Conservation (phyloP, 2,797 vertebrate genomes). For the Pantherophis alleghaniensis region DNA sequence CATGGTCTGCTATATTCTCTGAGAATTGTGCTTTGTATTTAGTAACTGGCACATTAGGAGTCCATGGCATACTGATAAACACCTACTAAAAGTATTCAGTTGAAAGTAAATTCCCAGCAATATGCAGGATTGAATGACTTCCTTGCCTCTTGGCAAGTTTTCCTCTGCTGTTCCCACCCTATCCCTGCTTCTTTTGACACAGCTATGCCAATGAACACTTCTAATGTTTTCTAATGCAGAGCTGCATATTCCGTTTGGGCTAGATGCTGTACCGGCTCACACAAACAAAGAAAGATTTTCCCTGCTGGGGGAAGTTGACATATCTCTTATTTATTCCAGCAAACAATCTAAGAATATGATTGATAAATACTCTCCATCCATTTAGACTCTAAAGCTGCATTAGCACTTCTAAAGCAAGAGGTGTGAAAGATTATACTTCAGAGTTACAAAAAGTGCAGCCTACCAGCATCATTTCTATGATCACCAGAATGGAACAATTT, state of each 20-base stretch:
- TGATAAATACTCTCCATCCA: not conserved
- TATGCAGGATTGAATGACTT: accelerated
- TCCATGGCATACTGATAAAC: not conserved
- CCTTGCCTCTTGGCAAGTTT: not conserved
- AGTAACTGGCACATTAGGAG: not conserved
- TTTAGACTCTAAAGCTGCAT: not conserved
- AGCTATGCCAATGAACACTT: not conserved
- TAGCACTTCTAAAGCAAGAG: not conserved
- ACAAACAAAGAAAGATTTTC: not conserved
- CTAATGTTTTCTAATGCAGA: not conserved
- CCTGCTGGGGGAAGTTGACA: not conserved
- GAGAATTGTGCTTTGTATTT: not conserved
- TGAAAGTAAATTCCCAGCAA: not conserved
- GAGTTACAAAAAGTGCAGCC: not conserved
- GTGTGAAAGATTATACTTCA: not conserved
- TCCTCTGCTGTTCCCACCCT: not conserved
- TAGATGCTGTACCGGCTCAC: not conserved
- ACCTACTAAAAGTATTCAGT: not conserved
- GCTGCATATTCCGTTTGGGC: not conserved
- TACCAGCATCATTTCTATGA: not conserved
- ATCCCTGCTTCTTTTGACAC: not conserved
- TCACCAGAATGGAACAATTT: not conserved
- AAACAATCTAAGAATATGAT: not conserved
- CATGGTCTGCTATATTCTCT: not conserved
- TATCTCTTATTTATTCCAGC: not conserved